Evolutionary conservation across 2,797 vertebrate species (phyloP).

Genomic region (Semotilus atromaculatus): DNA sequence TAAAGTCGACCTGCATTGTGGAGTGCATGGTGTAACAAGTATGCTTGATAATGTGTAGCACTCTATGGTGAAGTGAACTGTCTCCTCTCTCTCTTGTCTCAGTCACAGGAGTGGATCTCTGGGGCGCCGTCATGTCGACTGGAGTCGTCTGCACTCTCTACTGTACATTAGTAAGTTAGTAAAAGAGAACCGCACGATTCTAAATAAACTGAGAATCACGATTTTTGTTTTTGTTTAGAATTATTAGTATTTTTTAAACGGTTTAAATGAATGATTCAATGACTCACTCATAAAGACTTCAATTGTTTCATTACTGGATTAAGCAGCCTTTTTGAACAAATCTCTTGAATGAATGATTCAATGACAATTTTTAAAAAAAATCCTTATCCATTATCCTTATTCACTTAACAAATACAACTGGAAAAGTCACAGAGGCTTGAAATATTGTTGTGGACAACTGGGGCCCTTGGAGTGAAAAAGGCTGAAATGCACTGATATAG

Average conservation of each 20-base stretch:
- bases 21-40: constrained; percentile 19
- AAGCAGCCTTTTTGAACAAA: neutral
- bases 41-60: constrained; percentile 1
- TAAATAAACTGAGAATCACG: neutral
- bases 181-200: neutral
- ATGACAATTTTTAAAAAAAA: neutral
- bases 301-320: neutral
- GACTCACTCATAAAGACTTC: neutral
- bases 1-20: neutral
- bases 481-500: neutral
- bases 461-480: neutral
- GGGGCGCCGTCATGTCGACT: constrained; percentile 91
- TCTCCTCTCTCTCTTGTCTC: constrained; percentile 56
- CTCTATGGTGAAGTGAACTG: neutral
- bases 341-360: neutral
- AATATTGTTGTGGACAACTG: neutral
- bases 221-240: too few relatives aligned
- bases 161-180: constrained; percentile 87
- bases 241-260: too few relatives aligned
- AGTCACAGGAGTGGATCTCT: constrained; percentile 93
- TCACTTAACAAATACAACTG: too few relatives aligned
- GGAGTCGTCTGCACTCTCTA: constrained; percentile 96
- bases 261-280: neutral
- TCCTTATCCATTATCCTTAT: neutral
- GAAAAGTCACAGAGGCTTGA: too few relatives aligned